Percentiles rank a stretch among this genome's conserved stretches.
phyloP scores from a whole-genome alignment of 2,888 invertebrate species.

The Amblyjoppa proteus region DNA sequence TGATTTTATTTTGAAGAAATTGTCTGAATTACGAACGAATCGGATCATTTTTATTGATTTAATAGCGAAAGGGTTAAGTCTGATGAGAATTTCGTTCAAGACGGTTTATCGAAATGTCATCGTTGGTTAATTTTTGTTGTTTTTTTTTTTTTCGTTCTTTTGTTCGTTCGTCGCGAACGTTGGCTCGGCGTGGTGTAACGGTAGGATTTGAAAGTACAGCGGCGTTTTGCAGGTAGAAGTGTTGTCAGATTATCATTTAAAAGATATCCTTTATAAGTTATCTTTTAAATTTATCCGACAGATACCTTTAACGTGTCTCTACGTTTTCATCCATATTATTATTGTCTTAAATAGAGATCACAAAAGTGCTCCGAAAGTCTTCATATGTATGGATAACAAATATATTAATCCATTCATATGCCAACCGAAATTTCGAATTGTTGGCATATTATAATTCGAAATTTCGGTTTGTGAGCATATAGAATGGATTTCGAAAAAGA shows the following conservation, averaged over 20 bases:
- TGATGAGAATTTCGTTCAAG: not conserved
- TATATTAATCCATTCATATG: too few relatives aligned
- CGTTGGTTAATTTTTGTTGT: not conserved
- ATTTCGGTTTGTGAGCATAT: too few relatives aligned
- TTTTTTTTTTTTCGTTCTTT: not conserved
- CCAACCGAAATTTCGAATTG: too few relatives aligned
- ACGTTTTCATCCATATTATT: too few relatives aligned
- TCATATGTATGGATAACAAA: too few relatives aligned
- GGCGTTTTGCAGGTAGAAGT: not conserved
- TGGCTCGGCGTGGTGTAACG: not conserved
- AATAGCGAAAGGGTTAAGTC: not conserved
- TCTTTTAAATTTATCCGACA: too few relatives aligned
- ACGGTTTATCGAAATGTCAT: not conserved
- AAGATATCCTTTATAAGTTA: not conserved
- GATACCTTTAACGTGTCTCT: too few relatives aligned
- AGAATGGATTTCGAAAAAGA: too few relatives aligned
- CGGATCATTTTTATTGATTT: slow-evolving; percentile 9
- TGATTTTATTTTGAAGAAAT: not conserved
- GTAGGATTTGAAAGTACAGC: not conserved
- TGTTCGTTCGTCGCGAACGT: not conserved
- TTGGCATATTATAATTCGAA: too few relatives aligned
- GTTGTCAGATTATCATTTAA: not conserved
- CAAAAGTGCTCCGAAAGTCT: too few relatives aligned
- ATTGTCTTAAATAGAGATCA: too few relatives aligned
- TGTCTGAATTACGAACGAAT: not conserved